Evolutionary conservation across 2,888 invertebrate species (phyloP), one percentile per base, ranked within the genome.

Genomic region (Cheilosia variabilis): DNA sequence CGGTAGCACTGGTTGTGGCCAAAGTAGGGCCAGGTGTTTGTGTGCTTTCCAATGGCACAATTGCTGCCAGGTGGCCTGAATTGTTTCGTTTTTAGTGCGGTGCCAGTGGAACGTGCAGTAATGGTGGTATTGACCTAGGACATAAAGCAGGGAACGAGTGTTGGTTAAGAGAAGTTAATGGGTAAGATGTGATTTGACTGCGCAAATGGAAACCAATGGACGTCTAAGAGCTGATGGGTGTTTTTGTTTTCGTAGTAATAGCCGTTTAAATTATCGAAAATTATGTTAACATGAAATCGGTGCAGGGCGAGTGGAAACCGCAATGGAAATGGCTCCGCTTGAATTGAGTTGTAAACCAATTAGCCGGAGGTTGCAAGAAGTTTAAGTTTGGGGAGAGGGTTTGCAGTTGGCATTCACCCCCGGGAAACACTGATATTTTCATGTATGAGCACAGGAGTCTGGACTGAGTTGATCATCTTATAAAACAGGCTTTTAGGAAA

Each of bases 131-230:
- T 79, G 79, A 79, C 79, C 79, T 73, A 79, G 73, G 63, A 84
- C 63, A 57, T 66, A 62, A 58, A 66, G 60, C 53, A 47, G 22
- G 37, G 63, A 72, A 68, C 68, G 73, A 57, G 78, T 57, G 66
- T 75, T 65, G 75, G 79, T 62, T 62, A 81, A 79, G 63, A 47
- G 73, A 75, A 73, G 79, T 75, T 79, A 84, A 84, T 75, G 73
- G 75, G 10, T 45, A 53, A 43, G 79, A 84, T 79, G 84, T 84
- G 84, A 84, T 84, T 84, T 75, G 78, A 84, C 63, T 79, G 47
- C 17, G 10, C 50, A 43, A 76, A 60, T 58, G 27, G 22, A 31
- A 52, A 34, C 4, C 2, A 13, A 5, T 15, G 66, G 19, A 17
- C 6, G 15, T 52, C 52, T 34, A 17, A 19, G 53, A 53, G 68